Evolutionary conservation across 2,888 invertebrate genomes (phyloP), one percentile per base, ranked within the genome.

Genomic region (Steromphala cineraria): DNA sequence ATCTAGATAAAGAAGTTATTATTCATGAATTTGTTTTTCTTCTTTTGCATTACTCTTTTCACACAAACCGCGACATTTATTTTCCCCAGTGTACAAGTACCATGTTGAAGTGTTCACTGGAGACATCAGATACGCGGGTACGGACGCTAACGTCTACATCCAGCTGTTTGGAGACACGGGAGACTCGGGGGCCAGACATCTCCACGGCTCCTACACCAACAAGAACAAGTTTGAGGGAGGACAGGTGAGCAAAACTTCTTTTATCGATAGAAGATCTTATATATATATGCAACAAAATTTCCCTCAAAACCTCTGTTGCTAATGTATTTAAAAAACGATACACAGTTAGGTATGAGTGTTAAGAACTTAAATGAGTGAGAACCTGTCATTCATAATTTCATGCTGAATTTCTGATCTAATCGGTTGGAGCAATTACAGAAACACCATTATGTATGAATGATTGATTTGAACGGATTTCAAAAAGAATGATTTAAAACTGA

Each of bases 151-250:
- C 77, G 87, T 90, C 19, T 89, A 81, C 82, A 55, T 90, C 17
- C 82, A 82, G 46, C 71, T 90, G 46, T 83, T 77, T 71, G 90
- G 90, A 31, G 87, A 88, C 67, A 67, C 83, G 15, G 90, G 90
- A 10, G 90, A 90, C 84, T 81, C 87, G 2, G 90, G 90, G 21
- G 84, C 77, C 79, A 83, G 90, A 24, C 84, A 85, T 46, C 86
- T 91, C 5, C 81, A 85, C 79, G 83, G 84, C 24, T 84, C 86
- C 13, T 74, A 67, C 77, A 85, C 86, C 81, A 82, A 86, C 56
- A 76, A 74, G 3, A 85, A 88, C 80, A 90, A 89, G 82, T 92
- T 91, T 86, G 89, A 91, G 82, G 84, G 80, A 75, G 89, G 87
- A 36, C 80, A 87, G 75, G 89, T 89, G 80, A 86, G 87, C 75